Evolutionary conservation across 2,113 vertebrate species (phyloP).

Genomic region (Hypomesus transpacificus): DNA sequence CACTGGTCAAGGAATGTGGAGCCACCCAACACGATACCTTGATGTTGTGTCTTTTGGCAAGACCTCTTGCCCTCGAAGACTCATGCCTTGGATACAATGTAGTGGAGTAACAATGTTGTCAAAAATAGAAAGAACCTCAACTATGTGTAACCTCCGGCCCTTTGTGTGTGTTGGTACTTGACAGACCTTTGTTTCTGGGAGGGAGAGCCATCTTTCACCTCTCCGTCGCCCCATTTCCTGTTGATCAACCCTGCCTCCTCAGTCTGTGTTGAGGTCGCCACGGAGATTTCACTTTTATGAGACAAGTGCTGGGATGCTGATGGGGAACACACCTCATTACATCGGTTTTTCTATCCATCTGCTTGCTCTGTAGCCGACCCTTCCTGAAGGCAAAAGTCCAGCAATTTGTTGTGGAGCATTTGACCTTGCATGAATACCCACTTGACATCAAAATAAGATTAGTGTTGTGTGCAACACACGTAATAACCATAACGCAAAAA

Average conservation of each 20-base stretch:
- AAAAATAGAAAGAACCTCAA: slow-evolving; percentile 41
- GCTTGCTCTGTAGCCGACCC: background rate
- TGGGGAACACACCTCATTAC: background rate
- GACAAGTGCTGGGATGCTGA: background rate
- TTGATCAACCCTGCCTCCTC: slow-evolving; percentile 31
- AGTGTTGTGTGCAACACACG: background rate
- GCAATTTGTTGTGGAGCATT: background rate
- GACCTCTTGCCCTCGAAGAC: slow-evolving; percentile 11
- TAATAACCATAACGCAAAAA: background rate
- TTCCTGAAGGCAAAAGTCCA: background rate
- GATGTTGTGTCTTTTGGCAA: slow-evolving; percentile 13
- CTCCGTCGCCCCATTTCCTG: slow-evolving; percentile 53
- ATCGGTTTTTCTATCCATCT: background rate
- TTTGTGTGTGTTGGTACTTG: slow-evolving; percentile 24
- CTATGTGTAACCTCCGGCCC: slow-evolving; percentile 31
- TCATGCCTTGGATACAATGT: slow-evolving; percentile 50
- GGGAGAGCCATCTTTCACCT: slow-evolving; percentile 28
- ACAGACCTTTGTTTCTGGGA: slow-evolving; percentile 28
- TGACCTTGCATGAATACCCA: background rate
- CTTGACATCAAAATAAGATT: background rate
- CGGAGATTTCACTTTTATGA: slow-evolving; percentile 17
- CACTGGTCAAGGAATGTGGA: slow-evolving; percentile 12
- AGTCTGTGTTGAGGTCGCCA: slow-evolving; percentile 31
- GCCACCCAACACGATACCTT: slow-evolving; percentile 19
- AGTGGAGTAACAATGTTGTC: slow-evolving; percentile 38